Conservation (phyloP, 2,797 vertebrate species). For the Lacerta bilineata region DNA sequence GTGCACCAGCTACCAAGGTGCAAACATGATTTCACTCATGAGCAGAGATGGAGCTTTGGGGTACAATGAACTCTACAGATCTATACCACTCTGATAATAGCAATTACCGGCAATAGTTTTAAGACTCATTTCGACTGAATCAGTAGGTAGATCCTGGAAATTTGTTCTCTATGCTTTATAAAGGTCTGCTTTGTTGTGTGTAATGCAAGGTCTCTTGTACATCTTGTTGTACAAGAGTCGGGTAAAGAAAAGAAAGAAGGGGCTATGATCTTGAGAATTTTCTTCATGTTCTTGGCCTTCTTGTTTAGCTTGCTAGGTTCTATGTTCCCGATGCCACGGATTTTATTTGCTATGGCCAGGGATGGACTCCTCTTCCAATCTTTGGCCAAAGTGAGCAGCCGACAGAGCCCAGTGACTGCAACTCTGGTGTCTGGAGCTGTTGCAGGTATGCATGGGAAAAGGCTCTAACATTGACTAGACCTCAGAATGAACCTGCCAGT, state of each 20-base stretch:
- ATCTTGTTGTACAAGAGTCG: not conserved
- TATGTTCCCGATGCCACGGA: slow-evolving; percentile 92
- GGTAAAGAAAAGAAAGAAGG: not conserved
- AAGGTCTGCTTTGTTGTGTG: not conserved
- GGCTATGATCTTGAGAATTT: not conserved
- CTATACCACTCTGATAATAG: not conserved
- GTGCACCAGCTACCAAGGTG: not conserved
- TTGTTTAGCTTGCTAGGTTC: slow-evolving; percentile 86
- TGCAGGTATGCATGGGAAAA: slow-evolving; percentile 80
- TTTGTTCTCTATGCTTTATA: not conserved
- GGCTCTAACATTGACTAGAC: not conserved
- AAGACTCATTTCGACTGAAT: not conserved
- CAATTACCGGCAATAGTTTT: not conserved
- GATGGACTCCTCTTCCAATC: slow-evolving; percentile 89
- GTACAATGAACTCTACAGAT: not conserved
- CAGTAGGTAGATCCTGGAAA: not conserved
- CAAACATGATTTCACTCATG: not conserved
- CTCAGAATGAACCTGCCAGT: not conserved
- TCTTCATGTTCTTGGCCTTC: not conserved
- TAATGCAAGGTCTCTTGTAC: not conserved
- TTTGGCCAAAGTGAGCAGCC: slow-evolving; percentile 82
- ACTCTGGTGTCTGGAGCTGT: slow-evolving; percentile 85
- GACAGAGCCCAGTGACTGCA: slow-evolving; percentile 87
- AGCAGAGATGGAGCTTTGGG: not conserved
- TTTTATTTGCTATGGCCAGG: slow-evolving; percentile 91